Evolutionary conservation across 2,888 invertebrate genomes (phyloP), one percentile per base, ranked within the genome.

Genomic region (Synanthedon myopaeformis): DNA sequence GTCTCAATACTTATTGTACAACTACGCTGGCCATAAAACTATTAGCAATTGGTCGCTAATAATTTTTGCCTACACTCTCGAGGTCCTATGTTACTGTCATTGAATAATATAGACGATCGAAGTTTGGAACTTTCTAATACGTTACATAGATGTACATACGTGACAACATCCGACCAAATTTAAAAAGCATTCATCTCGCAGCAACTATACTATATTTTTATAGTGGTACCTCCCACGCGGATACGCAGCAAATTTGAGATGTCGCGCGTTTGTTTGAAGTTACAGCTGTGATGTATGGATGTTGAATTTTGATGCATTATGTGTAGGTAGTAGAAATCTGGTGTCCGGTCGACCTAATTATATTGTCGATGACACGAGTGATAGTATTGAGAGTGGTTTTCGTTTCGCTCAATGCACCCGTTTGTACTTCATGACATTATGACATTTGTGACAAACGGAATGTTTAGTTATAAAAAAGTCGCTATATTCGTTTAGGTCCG

Each of bases 301-400:
- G 66, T 72, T 69, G 61, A 64, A 70, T 73, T 72, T 64, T 66
- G 69, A 62, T 57, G 67, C 62, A 63, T 70, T 64, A 12, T 56
- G 70, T 67, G 74, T 76, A 69, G 76, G 77, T 59, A 63, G 72
- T 69, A 66, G 64, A 66, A 67, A 69, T 67, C 68, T 63, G 64
- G 67, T 76, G 79, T 83, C 82, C 84, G 83, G 80, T 77, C 82
- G 84, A 82, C 84, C 83, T 69, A 83, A 74, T 73, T 82, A 70
- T 60, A 60, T 59, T 59, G 57, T 59, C 64, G 83, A 83, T 83
- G 78, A 75, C 79, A 80, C 64, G 63, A 55, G 61, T 60, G 84
- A 85, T 84, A 81, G 68, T 67, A 76, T 82, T 76, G 69, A 80
- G 63, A 66, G 66, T 68, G 61, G 58, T 64, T 64, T 61, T 60